Base-by-base conservation (phyloP, 35 echinoderm and acorn worm genomes). In the Patiria miniata region DNA sequence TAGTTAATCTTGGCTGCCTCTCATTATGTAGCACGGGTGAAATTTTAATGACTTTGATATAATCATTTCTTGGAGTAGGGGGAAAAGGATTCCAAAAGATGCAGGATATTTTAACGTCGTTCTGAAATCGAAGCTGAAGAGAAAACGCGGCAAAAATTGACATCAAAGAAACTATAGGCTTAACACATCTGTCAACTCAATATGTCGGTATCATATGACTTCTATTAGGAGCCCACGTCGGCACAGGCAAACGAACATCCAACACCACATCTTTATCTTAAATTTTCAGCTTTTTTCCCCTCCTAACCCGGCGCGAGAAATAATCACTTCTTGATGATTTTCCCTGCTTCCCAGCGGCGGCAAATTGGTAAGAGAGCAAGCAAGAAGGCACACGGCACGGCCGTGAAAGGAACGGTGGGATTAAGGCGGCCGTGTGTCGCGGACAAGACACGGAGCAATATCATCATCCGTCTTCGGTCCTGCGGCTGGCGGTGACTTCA, bases 251-350 rank as follows among this genome's bases (percentile, higher is more conserved):
- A 47, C 12, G 42, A 47, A 47, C 4, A 47, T 47, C 42, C 4
- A 47, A 47, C 42, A 47, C 42, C 42, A 47, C 4, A 4, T 47
- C 42, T 47, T 47, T 47, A 47, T 47, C 12, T 47, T 47, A 12
- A 12, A 12, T 12, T 47, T 47, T 47, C 42, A 4, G 42, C 42
- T 47, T 12, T 47, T 47, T 47, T 47, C 12, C 12, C 42, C 4
- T 47, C 4, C 4, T 47, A 12, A n/a, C n/a, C 12, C 18, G 23
- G 28, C 26, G 61, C 61, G 61, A 69, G 61, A 69, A 69, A 69
- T 69, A 69, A 69, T 69, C 61, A 69, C 61, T 69, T 69, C 61
- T 69, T 69, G 61, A 69, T 69, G 61, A 69, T 69, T 69, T 69
- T 69, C 34, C 61, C 61, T 69, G 26, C 30, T 69, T 69, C 19